These are phyloP conservation scores for Lipotes vexillifer DNA, from an alignment of 2,113 vertebrate genomes.

Conservation along the genomic window DNA sequence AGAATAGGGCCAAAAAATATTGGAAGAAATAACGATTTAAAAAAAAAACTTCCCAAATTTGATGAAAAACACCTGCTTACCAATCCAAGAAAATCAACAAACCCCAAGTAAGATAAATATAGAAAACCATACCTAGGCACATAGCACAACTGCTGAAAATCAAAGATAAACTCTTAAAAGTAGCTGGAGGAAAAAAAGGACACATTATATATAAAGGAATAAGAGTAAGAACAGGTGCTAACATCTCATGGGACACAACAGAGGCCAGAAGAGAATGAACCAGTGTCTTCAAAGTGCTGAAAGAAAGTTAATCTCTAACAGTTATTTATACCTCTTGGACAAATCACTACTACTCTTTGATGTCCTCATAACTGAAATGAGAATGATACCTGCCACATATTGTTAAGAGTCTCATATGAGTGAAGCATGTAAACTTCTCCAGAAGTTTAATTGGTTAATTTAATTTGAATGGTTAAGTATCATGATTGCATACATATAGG, in stretches of 20 bases:
- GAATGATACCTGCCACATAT: background rate
- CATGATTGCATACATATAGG: background rate
- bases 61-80: background rate
- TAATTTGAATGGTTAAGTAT: background rate
- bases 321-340: background rate
- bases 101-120: background rate
- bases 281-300: background rate
- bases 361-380: background rate
- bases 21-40: background rate
- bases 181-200: background rate
- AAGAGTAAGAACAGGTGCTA: background rate
- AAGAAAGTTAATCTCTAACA: background rate
- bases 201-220: background rate
- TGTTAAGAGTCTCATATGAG: background rate
- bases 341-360: background rate
- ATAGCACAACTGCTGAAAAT: background rate
- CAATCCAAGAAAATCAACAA: conserved; percentile 9
- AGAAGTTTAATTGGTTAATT: background rate
- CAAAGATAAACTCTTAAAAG: background rate
- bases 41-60: background rate
- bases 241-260: background rate
- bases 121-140: background rate
- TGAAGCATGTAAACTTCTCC: background rate
- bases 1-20: background rate
- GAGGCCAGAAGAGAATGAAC: background rate